Conservation (phyloP, 2,113 vertebrate species). For the Cervus canadensis region DNA sequence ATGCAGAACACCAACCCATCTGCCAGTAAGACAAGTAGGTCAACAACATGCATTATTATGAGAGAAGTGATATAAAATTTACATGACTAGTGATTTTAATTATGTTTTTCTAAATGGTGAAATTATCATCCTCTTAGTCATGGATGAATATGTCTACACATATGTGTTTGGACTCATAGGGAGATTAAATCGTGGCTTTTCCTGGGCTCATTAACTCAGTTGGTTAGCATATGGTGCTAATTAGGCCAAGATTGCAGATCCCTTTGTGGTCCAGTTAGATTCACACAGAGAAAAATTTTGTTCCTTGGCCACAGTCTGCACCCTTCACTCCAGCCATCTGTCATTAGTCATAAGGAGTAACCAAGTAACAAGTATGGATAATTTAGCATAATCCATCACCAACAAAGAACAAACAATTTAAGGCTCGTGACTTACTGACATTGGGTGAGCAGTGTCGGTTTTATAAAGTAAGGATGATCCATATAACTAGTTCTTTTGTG, state of each 20-base stretch:
- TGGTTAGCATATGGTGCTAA: constrained; percentile 68
- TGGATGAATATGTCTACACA: constrained; percentile 49
- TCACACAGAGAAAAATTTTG: constrained; percentile 56
- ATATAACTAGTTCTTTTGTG: neutral
- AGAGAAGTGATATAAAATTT: constrained; percentile 7
- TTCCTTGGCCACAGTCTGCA: constrained; percentile 30
- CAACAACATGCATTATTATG: neutral
- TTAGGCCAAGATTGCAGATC: constrained; percentile 60
- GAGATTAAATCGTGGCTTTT: constrained; percentile 55
- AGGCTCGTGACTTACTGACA: neutral
- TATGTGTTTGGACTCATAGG: constrained; percentile 34
- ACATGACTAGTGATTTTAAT: constrained; percentile 24
- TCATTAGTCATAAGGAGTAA: constrained; percentile 38
- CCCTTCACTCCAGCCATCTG: constrained; percentile 50
- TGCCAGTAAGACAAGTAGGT: constrained; percentile 82
- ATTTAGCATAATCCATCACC: neutral
- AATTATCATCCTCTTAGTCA: constrained; percentile 56
- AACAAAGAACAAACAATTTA: neutral
- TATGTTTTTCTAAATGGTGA: constrained; percentile 38
- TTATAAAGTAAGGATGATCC: neutral
- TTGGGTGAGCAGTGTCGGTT: neutral
- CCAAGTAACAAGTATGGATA: constrained; percentile 30
- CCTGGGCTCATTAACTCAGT: constrained; percentile 64
- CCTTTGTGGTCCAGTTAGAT: constrained; percentile 60
- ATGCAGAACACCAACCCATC: constrained; percentile 80